phyloP scores from a whole-genome alignment of 1,140 invertebrate genomes.

The Araneus ventricosus region DNA sequence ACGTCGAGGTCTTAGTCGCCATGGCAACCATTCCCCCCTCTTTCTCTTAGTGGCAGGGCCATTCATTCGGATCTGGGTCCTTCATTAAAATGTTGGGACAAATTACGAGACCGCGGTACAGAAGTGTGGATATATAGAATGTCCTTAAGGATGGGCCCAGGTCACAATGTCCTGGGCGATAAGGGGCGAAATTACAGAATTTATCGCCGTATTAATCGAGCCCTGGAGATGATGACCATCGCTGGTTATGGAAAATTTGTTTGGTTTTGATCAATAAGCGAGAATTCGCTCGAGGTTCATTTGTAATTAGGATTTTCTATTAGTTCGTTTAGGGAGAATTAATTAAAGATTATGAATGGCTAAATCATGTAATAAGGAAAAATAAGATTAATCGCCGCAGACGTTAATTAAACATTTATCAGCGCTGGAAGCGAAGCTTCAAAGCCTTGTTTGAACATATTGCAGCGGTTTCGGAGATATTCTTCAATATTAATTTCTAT shows the following conservation, averaged over 20 bases:
- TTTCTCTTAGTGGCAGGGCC: neutral
- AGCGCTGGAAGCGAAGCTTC: no score
- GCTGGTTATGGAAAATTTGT: neutral
- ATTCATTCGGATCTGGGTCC: slow-evolving; percentile 27
- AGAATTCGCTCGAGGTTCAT: no score
- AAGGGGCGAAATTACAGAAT: neutral
- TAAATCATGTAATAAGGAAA: no score
- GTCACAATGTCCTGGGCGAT: neutral
- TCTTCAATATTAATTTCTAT: no score
- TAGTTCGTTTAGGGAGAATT: no score
- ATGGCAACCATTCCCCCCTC: neutral
- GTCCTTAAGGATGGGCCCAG: neutral
- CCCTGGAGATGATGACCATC: neutral
- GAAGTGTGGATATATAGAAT: neutral
- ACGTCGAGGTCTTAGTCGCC: slow-evolving; percentile 43
- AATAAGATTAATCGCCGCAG: no score
- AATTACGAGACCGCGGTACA: neutral
- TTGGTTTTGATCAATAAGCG: neutral
- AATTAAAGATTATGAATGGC: no score
- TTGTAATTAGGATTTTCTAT: no score
- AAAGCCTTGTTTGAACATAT: no score
- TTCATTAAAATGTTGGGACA: slow-evolving; percentile 24
- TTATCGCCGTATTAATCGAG: neutral
- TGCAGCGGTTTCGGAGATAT: no score
- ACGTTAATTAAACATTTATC: no score